phyloP scores from a whole-genome alignment of 53 echinoderm and acorn worm species.

The Holothuria scabra region DNA sequence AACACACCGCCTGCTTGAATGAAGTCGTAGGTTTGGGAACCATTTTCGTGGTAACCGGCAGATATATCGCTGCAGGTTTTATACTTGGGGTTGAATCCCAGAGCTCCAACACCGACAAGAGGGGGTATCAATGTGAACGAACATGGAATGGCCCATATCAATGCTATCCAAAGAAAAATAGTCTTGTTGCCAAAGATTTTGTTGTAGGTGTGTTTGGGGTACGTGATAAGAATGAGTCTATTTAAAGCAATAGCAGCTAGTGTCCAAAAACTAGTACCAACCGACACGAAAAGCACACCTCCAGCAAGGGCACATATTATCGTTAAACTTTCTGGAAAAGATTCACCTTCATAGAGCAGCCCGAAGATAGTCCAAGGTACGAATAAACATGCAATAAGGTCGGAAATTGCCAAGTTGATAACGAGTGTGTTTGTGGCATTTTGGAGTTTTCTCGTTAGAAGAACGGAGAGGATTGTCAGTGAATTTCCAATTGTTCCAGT shows the following conservation, averaged over 20 bases:
- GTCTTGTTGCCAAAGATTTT: background rate
- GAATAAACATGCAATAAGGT: constrained; percentile 23
- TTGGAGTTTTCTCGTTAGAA: constrained; percentile 29
- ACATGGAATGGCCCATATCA: constrained; percentile 38
- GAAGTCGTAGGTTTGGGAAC: constrained; percentile 48
- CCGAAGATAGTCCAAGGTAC: constrained; percentile 25
- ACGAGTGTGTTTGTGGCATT: constrained; percentile 36
- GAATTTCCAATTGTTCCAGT: constrained; percentile 42
- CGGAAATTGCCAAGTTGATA: constrained; percentile 38
- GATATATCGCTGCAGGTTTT: constrained; percentile 41
- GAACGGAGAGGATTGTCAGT: constrained; percentile 26
- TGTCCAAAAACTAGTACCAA: constrained; percentile 34
- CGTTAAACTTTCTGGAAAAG: background rate
- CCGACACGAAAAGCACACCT: constrained; percentile 15
- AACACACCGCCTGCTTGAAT: constrained; percentile 54
- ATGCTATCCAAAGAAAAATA: background rate
- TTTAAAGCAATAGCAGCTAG: constrained; percentile 35
- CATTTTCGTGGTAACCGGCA: constrained; percentile 35
- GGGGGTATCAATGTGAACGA: constrained; percentile 23
- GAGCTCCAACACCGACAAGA: constrained; percentile 22
- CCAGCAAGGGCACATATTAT: constrained; percentile 19
- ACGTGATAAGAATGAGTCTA: constrained; percentile 38
- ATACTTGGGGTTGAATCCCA: constrained; percentile 44
- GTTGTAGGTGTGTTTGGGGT: constrained; percentile 9
- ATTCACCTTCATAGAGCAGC: background rate